Percentiles rank a stretch among this genome's conserved stretches.
Conservation (phyloP, 2,888 invertebrate species). For the Tachystola acroxantha region DNA sequence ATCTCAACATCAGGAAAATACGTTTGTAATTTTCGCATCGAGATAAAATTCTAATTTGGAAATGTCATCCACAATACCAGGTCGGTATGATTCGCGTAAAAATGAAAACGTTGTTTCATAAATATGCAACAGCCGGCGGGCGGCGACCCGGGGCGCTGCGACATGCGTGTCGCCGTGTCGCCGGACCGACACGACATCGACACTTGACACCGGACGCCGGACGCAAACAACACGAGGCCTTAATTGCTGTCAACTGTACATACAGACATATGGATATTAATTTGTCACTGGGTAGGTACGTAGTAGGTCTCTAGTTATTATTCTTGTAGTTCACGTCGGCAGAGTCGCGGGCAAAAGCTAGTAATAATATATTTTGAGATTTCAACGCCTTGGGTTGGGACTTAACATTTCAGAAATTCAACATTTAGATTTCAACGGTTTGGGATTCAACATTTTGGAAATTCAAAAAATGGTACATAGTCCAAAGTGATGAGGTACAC, state of each 20-base stretch:
- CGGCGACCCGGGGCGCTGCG: constrained; percentile 1
- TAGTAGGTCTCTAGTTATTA: no score
- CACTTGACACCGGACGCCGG: constrained; percentile 23
- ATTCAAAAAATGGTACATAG: no score
- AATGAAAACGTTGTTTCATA: constrained; percentile 12
- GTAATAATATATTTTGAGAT: no score
- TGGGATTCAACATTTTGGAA: no score
- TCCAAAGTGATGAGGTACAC: no score
- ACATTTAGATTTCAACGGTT: no score
- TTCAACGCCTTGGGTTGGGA: no score
- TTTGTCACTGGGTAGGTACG: no score
- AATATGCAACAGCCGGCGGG: constrained; percentile 22
- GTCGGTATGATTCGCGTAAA: not conserved
- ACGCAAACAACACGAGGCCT: constrained; percentile 13
- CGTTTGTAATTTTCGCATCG: not conserved
- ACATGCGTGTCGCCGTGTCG: not conserved
- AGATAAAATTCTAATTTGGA: not conserved
- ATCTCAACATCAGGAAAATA: not conserved
- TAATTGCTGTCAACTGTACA: constrained; percentile 19
- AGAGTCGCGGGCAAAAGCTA: no score
- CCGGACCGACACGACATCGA: not conserved
- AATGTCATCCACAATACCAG: not conserved
- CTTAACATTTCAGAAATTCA: no score
- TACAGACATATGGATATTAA: constrained; percentile 9
- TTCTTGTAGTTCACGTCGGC: no score